Percentiles rank a stretch among this genome's conserved stretches.
Evolutionary conservation across 1,140 invertebrate genomes (phyloP).

Genomic region (Lysiphlebus fabarum): DNA sequence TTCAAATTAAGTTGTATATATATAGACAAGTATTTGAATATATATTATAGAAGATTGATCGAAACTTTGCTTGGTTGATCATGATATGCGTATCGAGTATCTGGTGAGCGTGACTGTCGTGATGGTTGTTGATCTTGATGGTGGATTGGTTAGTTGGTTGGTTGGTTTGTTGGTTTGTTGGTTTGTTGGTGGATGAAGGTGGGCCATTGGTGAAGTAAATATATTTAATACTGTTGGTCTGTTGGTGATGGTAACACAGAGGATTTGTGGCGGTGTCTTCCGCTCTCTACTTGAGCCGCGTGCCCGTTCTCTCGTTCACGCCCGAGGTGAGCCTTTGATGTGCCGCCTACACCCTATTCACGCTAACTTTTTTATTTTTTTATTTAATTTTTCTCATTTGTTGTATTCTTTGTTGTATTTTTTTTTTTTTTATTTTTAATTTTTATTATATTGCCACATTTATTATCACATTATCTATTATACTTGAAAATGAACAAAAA

Average conservation of each 20-base stretch:
- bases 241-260: constrained; percentile 26
- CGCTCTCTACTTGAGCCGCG: constrained; percentile 52
- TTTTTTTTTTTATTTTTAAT: constrained; percentile 2
- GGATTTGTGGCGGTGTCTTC: constrained; percentile 52
- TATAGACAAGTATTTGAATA: background rate
- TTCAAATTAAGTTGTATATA: too few relatives aligned
- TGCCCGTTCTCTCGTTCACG: constrained; percentile 52
- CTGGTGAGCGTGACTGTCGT: constrained; percentile 25
- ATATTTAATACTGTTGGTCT: constrained; percentile 39
- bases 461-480: background rate
- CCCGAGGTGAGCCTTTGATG: constrained; percentile 53
- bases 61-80: constrained; percentile 20
- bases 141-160: constrained; percentile 24
- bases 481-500: too few relatives aligned
- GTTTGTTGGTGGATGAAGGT: constrained; percentile 26
- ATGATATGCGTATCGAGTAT: constrained; percentile 22
- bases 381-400: constrained; percentile 13
- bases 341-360: constrained; percentile 50
- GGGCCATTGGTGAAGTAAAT: constrained; percentile 46
- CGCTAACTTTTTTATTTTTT: constrained; percentile 45
- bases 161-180: constrained; percentile 13
- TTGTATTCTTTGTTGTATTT: constrained; percentile 14
- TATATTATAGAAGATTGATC: constrained; percentile 15
- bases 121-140: constrained; percentile 22
- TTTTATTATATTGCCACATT: background rate